Conservation (phyloP, 2,113 vertebrate genomes). For the Pygoscelis antarcticus region DNA sequence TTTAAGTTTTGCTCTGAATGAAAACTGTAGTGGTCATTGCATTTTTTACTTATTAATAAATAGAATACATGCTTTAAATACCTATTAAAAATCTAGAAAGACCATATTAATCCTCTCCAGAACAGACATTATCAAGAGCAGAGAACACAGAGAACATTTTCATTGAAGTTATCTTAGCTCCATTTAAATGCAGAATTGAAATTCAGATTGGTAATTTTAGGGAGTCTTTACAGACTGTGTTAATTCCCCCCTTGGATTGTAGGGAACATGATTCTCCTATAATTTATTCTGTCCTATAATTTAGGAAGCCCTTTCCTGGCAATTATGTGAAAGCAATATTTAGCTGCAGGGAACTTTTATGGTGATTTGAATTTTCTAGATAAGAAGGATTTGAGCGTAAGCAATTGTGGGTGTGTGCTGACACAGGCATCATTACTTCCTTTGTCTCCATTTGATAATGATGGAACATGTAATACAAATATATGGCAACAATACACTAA, state of each 20-base stretch:
- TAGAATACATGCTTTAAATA: neutral
- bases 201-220: neutral
- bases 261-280: slow-evolving; percentile 38
- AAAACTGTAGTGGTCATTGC: slow-evolving; percentile 9
- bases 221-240: neutral
- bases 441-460: slow-evolving; percentile 32
- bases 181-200: neutral
- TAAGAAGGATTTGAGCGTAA: slow-evolving; percentile 39
- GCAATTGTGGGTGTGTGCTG: slow-evolving; percentile 19
- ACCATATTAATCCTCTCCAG: neutral
- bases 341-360: slow-evolving; percentile 41
- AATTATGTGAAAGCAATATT: slow-evolving; percentile 55
- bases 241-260: slow-evolving; percentile 24
- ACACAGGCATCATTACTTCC: neutral
- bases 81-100: neutral
- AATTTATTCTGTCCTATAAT: slow-evolving; percentile 50
- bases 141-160: neutral
- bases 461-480: neutral
- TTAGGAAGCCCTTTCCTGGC: slow-evolving; percentile 34
- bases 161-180: neutral
- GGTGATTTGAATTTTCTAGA: slow-evolving; percentile 43
- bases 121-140: neutral
- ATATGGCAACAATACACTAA: neutral
- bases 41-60: slow-evolving; percentile 55
- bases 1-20: slow-evolving; percentile 53